These are phyloP conservation scores for Tachyglossus aculeatus DNA, from an alignment of 2,797 vertebrate genomes.

Conservation along the genomic window DNA sequence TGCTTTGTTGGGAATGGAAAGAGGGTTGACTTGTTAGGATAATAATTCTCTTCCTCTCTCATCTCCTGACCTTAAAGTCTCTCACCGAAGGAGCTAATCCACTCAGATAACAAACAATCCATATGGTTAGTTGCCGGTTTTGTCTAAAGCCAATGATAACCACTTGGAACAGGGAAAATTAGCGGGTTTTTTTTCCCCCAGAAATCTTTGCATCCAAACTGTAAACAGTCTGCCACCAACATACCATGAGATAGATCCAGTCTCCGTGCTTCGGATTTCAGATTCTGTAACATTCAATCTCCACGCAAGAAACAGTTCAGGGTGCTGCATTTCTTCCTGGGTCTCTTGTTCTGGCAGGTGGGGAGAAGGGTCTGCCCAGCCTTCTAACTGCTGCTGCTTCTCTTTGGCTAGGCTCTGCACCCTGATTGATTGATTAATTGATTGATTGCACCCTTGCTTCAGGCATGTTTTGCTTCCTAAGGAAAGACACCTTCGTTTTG, in stretches of 20 bases:
- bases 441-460: too few species aligned
- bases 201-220: constrained; percentile 17
- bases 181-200: constrained; percentile 2
- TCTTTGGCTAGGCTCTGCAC: too few species aligned
- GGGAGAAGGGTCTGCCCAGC: too few species aligned
- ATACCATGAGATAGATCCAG: neutral
- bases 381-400: too few species aligned
- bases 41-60: constrained; percentile 64
- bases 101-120: constrained; percentile 72
- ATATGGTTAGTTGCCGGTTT: constrained; percentile 69
- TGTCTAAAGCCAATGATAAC: constrained; percentile 77
- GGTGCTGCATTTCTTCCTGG: neutral
- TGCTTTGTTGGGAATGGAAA: constrained; percentile 18
- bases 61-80: constrained; percentile 64
- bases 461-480: too few species aligned
- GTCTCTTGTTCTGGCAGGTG: too few species aligned
- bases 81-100: constrained; percentile 69
- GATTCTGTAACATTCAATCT: neutral
- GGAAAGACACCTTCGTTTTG: too few species aligned
- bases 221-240: neutral
- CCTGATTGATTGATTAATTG: too few species aligned
- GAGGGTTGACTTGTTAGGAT: constrained; percentile 36
- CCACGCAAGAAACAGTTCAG: fast-evolving
- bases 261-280: neutral
- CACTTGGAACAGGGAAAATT: constrained; percentile 64